Evolutionary conservation across 2,113 vertebrate genomes (phyloP).

Genomic region (Agapornis roseicollis): DNA sequence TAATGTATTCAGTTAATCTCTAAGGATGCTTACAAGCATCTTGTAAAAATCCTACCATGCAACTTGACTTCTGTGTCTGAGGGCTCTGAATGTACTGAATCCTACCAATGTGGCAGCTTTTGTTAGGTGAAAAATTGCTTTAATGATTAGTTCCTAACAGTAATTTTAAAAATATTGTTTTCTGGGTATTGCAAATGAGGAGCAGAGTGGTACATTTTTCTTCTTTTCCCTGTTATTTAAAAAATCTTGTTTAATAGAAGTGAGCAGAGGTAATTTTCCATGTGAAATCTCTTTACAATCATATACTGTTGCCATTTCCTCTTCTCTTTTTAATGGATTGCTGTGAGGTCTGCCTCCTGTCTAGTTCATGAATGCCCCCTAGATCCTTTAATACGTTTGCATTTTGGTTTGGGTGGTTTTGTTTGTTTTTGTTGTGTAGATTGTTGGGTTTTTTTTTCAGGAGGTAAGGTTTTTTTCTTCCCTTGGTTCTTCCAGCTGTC

Average conservation of each 20-base stretch:
- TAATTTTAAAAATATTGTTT: background rate
- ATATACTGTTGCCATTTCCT: background rate
- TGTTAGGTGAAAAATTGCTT: background rate
- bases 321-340: background rate
- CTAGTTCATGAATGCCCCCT: background rate
- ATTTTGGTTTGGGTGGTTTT: background rate
- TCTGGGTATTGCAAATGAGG: background rate
- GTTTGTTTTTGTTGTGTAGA: background rate
- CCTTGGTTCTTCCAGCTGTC: background rate
- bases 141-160: background rate
- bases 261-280: background rate
- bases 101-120: background rate
- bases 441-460: too few relatives aligned
- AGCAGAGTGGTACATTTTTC: background rate
- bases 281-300: background rate
- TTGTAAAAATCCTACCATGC: background rate
- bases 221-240: background rate
- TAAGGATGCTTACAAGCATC: background rate
- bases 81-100: background rate
- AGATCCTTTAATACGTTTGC: background rate
- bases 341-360: background rate
- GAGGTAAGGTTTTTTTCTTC: background rate
- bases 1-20: background rate
- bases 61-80: background rate
- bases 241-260: background rate